Evolutionary conservation across 2,888 invertebrate species (phyloP), one percentile per base, ranked within the genome.

Genomic region (Cryptus viduatorius): DNA sequence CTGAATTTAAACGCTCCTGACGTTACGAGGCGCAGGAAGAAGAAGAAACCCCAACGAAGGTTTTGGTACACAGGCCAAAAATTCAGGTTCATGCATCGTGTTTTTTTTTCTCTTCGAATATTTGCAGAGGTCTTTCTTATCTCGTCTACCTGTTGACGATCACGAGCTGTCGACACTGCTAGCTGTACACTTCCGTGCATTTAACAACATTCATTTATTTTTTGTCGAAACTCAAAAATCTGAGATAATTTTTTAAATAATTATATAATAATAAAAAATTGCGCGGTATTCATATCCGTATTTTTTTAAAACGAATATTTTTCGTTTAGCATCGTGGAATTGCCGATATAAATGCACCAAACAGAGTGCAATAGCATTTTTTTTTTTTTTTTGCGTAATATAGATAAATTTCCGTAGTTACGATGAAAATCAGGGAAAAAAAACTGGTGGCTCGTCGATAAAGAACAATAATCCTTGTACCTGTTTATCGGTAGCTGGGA

Each of bases 71-170:
- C 67, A 68, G 61, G 24, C 79, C 61, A 68, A 80, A 84, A 80
- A 76, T 50, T 19, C 61, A 59, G 48, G 29, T 48, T 50, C 67
- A 14, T 50, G 61, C 50, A 71, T 79, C 69, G 31, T 72, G n/a
- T 29, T 69, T 19, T 50, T 48, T 68, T 68, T 67, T 46, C 19
- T 67, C 46, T 64, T 16, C 46, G 37, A 59, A 67, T 84, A 80
- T 84, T 84, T 84, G 77, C 31, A 73, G 72, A 80, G 80, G 83
- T 37, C 67, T 76, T 61, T 77, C 80, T 84, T 84, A 84, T 84
- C 83, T 80, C 80, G 68, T 84, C 71, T 80, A 80, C 80, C 83
- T 84, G 80, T 77, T 84, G 73, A 77, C 61, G 68, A 78, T 78
- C 80, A 64, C 68, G 73, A 73, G 72, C 73, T 46, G 68, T 80